phyloP scores from a whole-genome alignment of 64 coral and sea anemone species.

The Montipora efflorescens region DNA sequence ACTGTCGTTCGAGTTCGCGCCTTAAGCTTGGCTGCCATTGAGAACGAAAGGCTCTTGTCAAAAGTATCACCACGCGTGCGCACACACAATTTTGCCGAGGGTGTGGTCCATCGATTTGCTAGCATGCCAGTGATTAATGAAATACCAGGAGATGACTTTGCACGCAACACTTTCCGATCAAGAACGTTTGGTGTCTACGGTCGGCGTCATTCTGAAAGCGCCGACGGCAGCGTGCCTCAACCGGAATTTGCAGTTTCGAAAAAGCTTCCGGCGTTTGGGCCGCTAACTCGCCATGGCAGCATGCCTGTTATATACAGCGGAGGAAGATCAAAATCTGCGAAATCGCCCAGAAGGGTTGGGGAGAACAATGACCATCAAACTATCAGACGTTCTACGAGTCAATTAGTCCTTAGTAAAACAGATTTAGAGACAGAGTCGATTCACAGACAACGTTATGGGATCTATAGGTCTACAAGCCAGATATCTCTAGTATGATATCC shows the following conservation, averaged over 20 bases:
- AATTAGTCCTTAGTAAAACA: constrained; percentile 50
- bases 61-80: constrained; percentile 10
- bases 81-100: constrained; percentile 41
- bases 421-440: constrained; percentile 6
- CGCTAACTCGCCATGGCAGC: constrained; percentile 70
- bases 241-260: neutral
- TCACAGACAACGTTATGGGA: constrained; percentile 52
- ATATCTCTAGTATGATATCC: constrained; percentile 77
- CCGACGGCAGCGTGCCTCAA: neutral
- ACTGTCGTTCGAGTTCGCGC: constrained; percentile 1
- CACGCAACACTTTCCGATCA: neutral
- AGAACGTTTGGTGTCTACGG: constrained; percentile 90
- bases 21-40: neutral
- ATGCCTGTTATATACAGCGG: constrained; percentile 69
- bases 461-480: constrained; percentile 79
- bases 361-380: constrained; percentile 28
- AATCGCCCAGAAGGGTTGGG: neutral
- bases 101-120: constrained; percentile 43
- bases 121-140: constrained; percentile 94
- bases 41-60: neutral
- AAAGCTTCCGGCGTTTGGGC: constrained; percentile 37
- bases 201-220: neutral
- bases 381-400: constrained; percentile 52
- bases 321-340: neutral
- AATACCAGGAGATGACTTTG: constrained; percentile 42